These are phyloP conservation scores for Strigamia crassipes DNA, from an alignment of 2,888 invertebrate species.

Conservation along the genomic window DNA sequence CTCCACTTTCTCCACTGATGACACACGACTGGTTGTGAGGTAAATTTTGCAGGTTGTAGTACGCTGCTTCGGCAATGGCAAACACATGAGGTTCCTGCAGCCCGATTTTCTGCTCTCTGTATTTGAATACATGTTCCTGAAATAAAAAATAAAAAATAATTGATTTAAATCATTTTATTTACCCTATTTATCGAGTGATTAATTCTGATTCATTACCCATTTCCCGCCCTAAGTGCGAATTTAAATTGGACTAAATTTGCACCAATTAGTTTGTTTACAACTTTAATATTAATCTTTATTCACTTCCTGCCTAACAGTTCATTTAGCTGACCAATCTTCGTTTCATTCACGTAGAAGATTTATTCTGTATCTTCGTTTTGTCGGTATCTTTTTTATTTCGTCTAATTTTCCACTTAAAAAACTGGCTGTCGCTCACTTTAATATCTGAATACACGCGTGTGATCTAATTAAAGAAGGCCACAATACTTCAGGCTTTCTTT, in stretches of 20 bases:
- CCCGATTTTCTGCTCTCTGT: constrained; percentile 81
- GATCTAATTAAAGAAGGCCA: constrained; percentile 13
- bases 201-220: background rate
- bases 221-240: background rate
- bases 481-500: background rate
- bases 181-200: background rate
- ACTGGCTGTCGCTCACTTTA: constrained; percentile 4
- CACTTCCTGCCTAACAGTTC: background rate
- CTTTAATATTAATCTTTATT: background rate
- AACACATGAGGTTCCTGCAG: constrained; percentile 85
- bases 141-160: constrained; percentile 51
- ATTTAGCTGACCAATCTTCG: constrained; percentile 2
- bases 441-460: constrained; percentile 22
- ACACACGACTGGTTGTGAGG: constrained; percentile 78
- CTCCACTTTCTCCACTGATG: constrained; percentile 90
- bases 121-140: constrained; percentile 80
- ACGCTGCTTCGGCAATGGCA: constrained; percentile 86
- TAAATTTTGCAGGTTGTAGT: constrained; percentile 69
- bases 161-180: background rate
- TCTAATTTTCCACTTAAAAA: background rate
- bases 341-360: background rate
- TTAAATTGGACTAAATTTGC: background rate
- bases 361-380: background rate
- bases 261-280: background rate
- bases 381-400: background rate